Base-by-base conservation (phyloP, 2,888 invertebrate genomes). In the Netelia melanura region DNA sequence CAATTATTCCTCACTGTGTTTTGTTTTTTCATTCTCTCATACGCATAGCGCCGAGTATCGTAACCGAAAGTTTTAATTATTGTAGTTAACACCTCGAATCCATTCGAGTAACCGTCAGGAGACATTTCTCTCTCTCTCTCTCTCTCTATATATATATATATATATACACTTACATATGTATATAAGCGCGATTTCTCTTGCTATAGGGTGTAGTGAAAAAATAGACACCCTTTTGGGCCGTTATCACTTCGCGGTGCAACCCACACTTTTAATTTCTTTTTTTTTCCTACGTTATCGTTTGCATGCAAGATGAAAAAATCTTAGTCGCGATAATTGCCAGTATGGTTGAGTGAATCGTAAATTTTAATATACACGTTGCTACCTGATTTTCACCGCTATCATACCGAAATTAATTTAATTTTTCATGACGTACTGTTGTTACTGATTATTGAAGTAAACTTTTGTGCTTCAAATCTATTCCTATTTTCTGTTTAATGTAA, bases 201-300 rank as follows among this genome's bases (percentile, higher is more conserved):
- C 72, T 77, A 58, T 44, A 81, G 70, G 77, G 72, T 75, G 67
- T 78, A 81, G 86, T 86, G 86, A 81, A 86, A 88, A 87, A 88
- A 88, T 88, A 88, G 84, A 79, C 75, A 17, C 77, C 78, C 79
- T 44, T 43, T 64, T 54, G 65, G 70, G 54, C 75, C 14, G 58
- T 52, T 71, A 44, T 79, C 65, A 76, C 75, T 54, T 82, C 71
- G 75, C 58, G 21, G 9, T 56, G 56, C 48, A 64, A 44, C 44
- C 58, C 56, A 43, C 23, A 52, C 58, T 43, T 10, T 71, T 81
- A 9, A 14, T 52, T 38, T 68, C 64, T 78, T 71, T 43, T 62
- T 10, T 38, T 64, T 10, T 38, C 56, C 30, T 43, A n/a, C 21
- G 38, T 44, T 64, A 48, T 70, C 56, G 30, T 72, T 43, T 10